These are phyloP conservation scores for Heterodera schachtii DNA, from an alignment of 1,140 invertebrate species.

Conservation along the genomic window DNA sequence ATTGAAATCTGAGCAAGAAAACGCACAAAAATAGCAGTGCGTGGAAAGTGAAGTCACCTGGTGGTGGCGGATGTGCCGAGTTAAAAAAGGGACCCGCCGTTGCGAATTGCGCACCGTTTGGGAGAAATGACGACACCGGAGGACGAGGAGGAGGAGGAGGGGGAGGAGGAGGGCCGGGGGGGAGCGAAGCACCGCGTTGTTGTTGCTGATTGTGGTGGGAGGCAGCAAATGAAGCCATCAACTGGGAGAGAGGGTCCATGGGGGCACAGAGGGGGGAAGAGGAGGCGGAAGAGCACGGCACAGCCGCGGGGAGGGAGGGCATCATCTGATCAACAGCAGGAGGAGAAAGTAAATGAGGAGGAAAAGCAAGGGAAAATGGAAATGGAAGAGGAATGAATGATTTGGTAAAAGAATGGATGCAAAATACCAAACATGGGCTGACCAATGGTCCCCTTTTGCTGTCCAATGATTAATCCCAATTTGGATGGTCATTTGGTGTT, in stretches of 20 bases:
- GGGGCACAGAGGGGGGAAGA: background rate
- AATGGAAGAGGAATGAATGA: no score
- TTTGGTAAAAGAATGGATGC: background rate
- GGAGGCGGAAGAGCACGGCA: background rate
- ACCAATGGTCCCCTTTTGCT: background rate
- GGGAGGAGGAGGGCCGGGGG: background rate
- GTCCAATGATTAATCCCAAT: background rate
- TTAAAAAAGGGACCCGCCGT: background rate
- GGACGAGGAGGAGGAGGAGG: background rate
- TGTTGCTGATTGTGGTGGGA: background rate
- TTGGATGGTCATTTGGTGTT: background rate
- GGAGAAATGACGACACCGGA: background rate
- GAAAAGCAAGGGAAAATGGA: no score
- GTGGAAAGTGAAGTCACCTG: background rate
- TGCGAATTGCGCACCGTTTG: background rate
- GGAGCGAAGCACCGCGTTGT: background rate
- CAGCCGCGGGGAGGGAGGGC: background rate
- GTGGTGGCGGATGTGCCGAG: background rate
- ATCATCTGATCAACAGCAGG: background rate
- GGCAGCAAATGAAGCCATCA: background rate
- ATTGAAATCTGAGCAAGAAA: slow-evolving; percentile 3
- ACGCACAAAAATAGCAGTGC: background rate
- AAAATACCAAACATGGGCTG: background rate
- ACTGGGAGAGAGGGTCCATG: background rate
- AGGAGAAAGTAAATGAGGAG: no score